phyloP scores from a whole-genome alignment of 2,113 vertebrate species.

The Gallinago media region DNA sequence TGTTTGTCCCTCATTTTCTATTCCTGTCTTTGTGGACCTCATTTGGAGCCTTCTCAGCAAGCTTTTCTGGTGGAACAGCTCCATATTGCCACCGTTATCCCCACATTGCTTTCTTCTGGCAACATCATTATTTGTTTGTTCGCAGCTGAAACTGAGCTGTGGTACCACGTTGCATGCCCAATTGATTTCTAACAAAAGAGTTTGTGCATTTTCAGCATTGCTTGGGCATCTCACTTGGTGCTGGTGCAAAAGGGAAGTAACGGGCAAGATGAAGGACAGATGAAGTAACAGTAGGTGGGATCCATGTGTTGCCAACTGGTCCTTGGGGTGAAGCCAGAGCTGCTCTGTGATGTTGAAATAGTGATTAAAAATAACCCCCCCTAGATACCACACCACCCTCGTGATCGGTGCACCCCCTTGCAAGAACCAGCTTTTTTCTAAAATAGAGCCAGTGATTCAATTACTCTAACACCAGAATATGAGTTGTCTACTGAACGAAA shows the following conservation, averaged over 20 bases:
- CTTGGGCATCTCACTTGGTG: not conserved
- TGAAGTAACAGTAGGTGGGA: not conserved
- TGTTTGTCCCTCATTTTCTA: not conserved
- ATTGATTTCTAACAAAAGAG: not conserved
- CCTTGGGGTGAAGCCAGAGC: not conserved
- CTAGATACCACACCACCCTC: not conserved
- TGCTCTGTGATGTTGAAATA: not conserved
- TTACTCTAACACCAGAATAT: not conserved
- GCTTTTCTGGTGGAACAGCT: not conserved
- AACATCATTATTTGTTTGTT: not conserved
- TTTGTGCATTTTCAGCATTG: not conserved
- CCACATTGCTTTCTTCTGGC: not conserved
- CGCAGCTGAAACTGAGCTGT: not conserved
- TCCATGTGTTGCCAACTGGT: not conserved
- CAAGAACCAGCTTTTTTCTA: not conserved
- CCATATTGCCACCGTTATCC: not conserved
- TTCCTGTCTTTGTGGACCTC: not conserved
- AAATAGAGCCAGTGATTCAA: not conserved
- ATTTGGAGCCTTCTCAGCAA: not conserved
- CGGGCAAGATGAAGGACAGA: not conserved
- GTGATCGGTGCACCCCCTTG: not conserved
- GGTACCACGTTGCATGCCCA: not conserved
- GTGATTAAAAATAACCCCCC: not conserved
- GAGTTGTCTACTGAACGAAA: slow-evolving; percentile 2
- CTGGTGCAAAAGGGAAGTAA: not conserved